These are phyloP conservation scores for Pangasius djambal DNA, from an alignment of 2,797 vertebrate genomes.

Conservation along the genomic window DNA sequence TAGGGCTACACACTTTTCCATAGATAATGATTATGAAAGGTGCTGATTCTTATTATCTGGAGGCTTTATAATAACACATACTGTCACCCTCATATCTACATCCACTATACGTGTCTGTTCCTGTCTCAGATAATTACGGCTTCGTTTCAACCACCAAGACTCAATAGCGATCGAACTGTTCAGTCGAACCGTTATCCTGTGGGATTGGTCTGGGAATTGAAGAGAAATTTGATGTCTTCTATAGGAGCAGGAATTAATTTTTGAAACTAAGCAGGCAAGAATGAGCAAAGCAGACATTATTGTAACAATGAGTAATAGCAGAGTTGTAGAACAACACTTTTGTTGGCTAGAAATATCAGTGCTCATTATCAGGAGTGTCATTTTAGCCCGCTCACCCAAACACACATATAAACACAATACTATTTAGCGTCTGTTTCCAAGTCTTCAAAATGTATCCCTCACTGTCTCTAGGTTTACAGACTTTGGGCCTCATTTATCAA, in stretches of 20 bases:
- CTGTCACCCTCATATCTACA: not conserved
- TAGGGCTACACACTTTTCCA: conserved; percentile 28
- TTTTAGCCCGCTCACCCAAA: not conserved
- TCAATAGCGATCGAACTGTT: not conserved
- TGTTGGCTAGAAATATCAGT: not conserved
- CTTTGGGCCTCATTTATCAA: conserved; percentile 7
- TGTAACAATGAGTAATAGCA: not conserved
- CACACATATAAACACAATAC: not conserved
- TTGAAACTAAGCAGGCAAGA: no score
- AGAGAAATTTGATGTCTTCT: not conserved
- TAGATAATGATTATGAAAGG: conserved; percentile 15
- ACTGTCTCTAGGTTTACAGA: not conserved
- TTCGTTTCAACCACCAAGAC: not conserved
- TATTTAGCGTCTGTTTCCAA: not conserved
- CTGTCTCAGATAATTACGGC: not conserved
- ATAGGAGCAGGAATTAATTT: not conserved
- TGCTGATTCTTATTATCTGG: conserved; percentile 34
- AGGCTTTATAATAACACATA: not conserved
- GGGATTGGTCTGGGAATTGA: not conserved
- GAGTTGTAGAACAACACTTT: not conserved
- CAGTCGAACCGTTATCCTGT: not conserved
- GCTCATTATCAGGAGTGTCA: not conserved
- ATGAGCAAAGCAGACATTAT: no score
- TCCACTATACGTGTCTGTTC: not conserved
- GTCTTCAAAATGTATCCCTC: not conserved